Conservation (phyloP, 2,113 vertebrate species). For the Lamprologus sp. region DNA sequence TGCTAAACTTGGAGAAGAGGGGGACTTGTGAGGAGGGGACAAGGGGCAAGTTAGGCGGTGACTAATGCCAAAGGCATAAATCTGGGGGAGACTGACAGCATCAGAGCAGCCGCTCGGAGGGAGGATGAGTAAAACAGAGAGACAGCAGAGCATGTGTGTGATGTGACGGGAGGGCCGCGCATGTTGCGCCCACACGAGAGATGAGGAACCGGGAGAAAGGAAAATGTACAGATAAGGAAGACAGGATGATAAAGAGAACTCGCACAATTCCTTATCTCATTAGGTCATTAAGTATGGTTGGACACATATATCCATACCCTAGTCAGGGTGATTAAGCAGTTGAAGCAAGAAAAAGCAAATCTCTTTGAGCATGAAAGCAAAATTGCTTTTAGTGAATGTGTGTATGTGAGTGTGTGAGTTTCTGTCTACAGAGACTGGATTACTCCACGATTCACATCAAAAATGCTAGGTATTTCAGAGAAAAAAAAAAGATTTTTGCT, state of each 20-base stretch:
- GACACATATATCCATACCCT: neutral
- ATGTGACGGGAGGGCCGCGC: neutral
- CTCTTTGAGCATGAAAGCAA: neutral
- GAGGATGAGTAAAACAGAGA: constrained; percentile 19
- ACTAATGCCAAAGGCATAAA: constrained; percentile 31
- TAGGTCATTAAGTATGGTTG: neutral
- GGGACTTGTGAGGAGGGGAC: constrained; percentile 5
- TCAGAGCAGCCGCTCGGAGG: constrained; percentile 31
- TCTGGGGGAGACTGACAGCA: constrained; percentile 21
- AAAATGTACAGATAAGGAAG: neutral
- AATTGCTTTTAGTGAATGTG: neutral
- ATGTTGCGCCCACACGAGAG: neutral
- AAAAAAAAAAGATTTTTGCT: neutral
- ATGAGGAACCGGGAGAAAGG: neutral
- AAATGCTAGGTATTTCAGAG: neutral
- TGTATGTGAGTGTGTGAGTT: neutral
- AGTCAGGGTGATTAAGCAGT: neutral
- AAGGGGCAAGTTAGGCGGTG: constrained; percentile 1
- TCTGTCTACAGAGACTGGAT: neutral
- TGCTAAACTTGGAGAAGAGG: constrained; percentile 42
- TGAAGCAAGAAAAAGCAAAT: neutral
- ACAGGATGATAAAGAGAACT: neutral
- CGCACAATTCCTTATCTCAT: neutral
- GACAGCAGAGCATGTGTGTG: neutral
- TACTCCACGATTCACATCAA: neutral